Evolutionary conservation across 2,888 invertebrate genomes (phyloP).

Genomic region (Eudemis profundana): DNA sequence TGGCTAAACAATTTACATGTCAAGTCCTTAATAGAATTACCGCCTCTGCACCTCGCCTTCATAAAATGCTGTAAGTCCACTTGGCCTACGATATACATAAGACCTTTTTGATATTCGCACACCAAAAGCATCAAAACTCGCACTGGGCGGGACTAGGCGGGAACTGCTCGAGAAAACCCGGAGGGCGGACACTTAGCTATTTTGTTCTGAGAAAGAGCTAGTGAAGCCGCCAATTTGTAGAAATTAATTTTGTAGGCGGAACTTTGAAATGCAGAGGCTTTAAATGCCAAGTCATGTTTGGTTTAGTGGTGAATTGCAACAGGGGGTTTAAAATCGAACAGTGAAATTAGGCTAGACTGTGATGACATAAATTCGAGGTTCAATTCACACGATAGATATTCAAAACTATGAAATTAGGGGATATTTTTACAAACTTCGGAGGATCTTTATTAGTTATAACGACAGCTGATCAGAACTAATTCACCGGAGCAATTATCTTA

Average conservation of each 20-base stretch:
- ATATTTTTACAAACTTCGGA: too few relatives aligned
- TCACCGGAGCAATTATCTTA: too few relatives aligned
- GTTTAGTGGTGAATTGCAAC: constrained; percentile 49
- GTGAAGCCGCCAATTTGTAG: constrained; percentile 67
- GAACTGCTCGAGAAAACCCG: background rate
- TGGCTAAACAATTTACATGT: constrained; percentile 72
- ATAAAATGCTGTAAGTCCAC: background rate
- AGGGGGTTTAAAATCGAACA: too few relatives aligned
- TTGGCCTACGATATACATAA: background rate
- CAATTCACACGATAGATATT: too few relatives aligned
- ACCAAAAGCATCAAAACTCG: constrained; percentile 45
- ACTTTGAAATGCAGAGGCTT: constrained; percentile 54
- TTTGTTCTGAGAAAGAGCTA: constrained; percentile 48
- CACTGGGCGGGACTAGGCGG: constrained; percentile 44
- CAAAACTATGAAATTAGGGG: too few relatives aligned
- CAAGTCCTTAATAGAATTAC: constrained; percentile 51
- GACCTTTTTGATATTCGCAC: background rate
- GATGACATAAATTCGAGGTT: too few relatives aligned
- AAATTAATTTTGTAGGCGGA: constrained; percentile 64
- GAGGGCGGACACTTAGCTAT: constrained; percentile 31
- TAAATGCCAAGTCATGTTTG: constrained; percentile 55
- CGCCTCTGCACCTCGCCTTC: constrained; percentile 47
- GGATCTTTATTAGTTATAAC: too few relatives aligned
- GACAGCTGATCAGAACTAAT: too few relatives aligned
- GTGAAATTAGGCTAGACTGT: too few relatives aligned